Evolutionary conservation across 2,113 vertebrate species (phyloP).

Genomic region (Xenus cinereus): DNA sequence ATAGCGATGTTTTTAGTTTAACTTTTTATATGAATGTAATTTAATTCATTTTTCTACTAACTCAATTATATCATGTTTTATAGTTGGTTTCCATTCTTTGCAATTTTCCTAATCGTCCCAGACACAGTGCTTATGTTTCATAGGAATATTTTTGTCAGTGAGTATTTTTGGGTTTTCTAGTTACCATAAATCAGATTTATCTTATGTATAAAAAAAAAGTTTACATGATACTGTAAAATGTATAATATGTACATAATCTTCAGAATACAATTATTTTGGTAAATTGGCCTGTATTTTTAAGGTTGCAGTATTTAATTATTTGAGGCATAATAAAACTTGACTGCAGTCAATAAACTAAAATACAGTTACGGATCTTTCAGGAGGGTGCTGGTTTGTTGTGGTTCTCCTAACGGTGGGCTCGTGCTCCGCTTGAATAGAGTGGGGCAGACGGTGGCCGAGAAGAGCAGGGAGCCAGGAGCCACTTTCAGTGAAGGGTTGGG

Average conservation of each 20-base stretch:
- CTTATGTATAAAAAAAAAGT: constrained; percentile 74
- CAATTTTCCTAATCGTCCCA: constrained; percentile 22
- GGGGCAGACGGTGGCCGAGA: background rate
- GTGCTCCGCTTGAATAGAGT: rapidly evolving
- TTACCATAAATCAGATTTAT: constrained; percentile 69
- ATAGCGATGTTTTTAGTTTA: constrained; percentile 41
- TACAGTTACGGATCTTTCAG: background rate
- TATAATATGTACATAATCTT: constrained; percentile 86
- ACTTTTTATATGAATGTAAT: constrained; percentile 69
- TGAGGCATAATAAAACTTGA: constrained; percentile 71
- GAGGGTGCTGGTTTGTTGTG: background rate
- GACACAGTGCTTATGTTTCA: constrained; percentile 34
- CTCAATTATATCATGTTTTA: constrained; percentile 25
- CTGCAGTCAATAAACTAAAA: constrained; percentile 72
- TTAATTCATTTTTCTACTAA: constrained; percentile 72
- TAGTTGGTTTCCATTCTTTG: constrained; percentile 34
- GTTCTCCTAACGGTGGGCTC: background rate
- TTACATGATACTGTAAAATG: constrained; percentile 81
- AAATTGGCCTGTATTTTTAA: constrained; percentile 82
- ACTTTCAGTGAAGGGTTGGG: too few species aligned
- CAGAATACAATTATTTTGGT: constrained; percentile 84
- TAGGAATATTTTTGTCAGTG: constrained; percentile 55
- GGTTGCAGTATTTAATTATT: constrained; percentile 80
- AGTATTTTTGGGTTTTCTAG: constrained; percentile 62
- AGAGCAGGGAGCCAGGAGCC: background rate